These are phyloP conservation scores for Gymnoscopelus braueri DNA, from an alignment of 2,797 vertebrate genomes.

Conservation along the genomic window DNA sequence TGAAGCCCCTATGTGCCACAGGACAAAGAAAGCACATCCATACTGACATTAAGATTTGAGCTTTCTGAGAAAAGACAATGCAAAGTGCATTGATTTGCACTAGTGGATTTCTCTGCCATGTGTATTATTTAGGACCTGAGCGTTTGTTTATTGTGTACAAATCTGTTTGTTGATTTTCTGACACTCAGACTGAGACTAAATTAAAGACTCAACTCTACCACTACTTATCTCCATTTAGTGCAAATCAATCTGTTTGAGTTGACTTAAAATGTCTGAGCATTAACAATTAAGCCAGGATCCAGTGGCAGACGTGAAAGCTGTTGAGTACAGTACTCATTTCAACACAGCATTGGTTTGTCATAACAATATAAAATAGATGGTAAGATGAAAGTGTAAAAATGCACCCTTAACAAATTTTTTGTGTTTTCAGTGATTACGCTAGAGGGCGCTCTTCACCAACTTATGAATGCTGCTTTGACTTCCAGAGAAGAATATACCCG, in stretches of 20 bases:
- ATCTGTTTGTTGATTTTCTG: conserved; percentile 38
- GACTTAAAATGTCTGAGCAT: conserved; percentile 11
- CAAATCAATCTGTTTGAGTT: conserved; percentile 16
- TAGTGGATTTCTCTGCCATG: conserved; percentile 9
- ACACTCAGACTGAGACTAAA: not conserved
- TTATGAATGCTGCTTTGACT: no score
- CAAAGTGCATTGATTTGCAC: conserved; percentile 40
- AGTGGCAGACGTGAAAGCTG: conserved; percentile 26
- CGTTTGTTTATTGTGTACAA: conserved; percentile 18
- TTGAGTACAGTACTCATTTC: no score
- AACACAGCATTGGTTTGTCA: no score
- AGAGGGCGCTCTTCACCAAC: no score
- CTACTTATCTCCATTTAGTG: conserved; percentile 7
- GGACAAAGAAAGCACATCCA: conserved; percentile 41
- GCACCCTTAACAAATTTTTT: no score
- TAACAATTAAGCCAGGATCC: conserved; percentile 20
- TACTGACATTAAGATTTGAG: conserved; percentile 46
- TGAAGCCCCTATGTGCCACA: conserved; percentile 35
- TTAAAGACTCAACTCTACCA: not conserved
- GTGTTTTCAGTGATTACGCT: no score
- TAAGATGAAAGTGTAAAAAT: not conserved
- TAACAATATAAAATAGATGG: no score
- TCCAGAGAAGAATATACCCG: no score
- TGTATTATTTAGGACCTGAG: not conserved
- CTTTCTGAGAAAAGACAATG: conserved; percentile 32